Conservation (phyloP, 2,797 vertebrate species). For the Parambassis ranga region DNA sequence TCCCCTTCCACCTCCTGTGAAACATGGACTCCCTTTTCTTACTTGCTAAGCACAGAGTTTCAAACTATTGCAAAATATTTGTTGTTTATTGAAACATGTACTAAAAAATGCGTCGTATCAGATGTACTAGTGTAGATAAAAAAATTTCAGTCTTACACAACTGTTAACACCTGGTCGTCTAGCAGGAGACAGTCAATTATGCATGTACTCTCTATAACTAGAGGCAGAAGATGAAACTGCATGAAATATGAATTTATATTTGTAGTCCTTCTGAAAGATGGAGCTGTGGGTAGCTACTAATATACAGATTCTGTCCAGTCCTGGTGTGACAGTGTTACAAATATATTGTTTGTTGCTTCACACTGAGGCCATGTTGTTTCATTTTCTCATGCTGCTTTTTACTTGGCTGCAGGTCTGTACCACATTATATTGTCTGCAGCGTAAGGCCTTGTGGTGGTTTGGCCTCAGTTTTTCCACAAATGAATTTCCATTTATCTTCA, state of each 20-base stretch:
- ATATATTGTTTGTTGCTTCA: neutral
- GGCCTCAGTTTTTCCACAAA: too few relatives aligned
- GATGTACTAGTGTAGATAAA: too few relatives aligned
- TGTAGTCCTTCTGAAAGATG: conserved; percentile 1
- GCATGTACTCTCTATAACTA: neutral
- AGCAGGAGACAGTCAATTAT: conserved; percentile 29
- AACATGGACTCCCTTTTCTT: neutral
- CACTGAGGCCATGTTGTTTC: neutral
- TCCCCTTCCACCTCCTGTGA: neutral
- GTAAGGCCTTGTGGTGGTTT: too few relatives aligned
- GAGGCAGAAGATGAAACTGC: neutral
- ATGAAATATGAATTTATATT: conserved; percentile 37
- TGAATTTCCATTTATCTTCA: neutral
- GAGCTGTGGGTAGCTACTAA: neutral
- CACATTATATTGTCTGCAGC: neutral
- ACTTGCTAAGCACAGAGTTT: neutral
- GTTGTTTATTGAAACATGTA: too few relatives aligned
- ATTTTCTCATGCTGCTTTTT: neutral
- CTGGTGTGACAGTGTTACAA: neutral
- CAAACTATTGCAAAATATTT: neutral
- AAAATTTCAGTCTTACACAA: neutral
- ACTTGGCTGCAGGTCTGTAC: neutral
- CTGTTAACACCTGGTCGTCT: neutral
- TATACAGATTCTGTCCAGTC: neutral
- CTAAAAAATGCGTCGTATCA: too few relatives aligned